Evolutionary conservation across 2,888 invertebrate genomes (phyloP), one percentile per base, ranked within the genome.

Genomic region (Hipparchia sbordonii): DNA sequence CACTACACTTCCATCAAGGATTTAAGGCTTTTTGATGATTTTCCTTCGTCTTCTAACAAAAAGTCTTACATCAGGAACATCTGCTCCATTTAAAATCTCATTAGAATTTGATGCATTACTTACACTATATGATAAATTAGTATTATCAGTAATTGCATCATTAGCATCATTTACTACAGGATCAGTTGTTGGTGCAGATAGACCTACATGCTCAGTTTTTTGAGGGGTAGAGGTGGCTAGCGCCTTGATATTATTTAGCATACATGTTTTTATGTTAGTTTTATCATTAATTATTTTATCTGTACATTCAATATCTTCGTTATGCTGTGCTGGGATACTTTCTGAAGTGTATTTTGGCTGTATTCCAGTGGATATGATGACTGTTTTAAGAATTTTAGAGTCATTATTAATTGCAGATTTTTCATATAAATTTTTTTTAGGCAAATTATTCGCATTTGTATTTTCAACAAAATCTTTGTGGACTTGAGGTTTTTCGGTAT

Each of bases 61-160:
- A 83, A 93, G 89, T 79, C 90, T 87, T 5, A 93, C 84, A 79
- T 93, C 93, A 33, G 93, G 93, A 71, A 81, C 84, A 74, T 91
- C 90, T 9, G 76, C 60, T 12, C 83, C 81, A 60, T 78, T 80
- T 76, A 79, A 80, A 67, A 76, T 63, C 12, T 65, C 56, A 6
- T 67, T 71, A 4, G 76, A 46, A 39, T 62, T 74, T 39, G 61
- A 57, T 52, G 73, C 67, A 65, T 66, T 65, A 48, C 78, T 79
- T 62, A 79, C 78, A 56, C 72, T 80, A 48, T 79, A 77, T 4
- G 79, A 79, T 48, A 23, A 48, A 69, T 46, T 71, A 70, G 77
- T 76, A 56, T 82, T 78, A 12, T 76, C 73, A 57, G 70, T 72
- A 61, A 69, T 52, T 46, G 39, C 39, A 39, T 63, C 61, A 72